Percentiles rank a stretch among this genome's conserved stretches.
phyloP scores from a whole-genome alignment of 2,888 invertebrate genomes.

The Chymomyza caudatula region DNA sequence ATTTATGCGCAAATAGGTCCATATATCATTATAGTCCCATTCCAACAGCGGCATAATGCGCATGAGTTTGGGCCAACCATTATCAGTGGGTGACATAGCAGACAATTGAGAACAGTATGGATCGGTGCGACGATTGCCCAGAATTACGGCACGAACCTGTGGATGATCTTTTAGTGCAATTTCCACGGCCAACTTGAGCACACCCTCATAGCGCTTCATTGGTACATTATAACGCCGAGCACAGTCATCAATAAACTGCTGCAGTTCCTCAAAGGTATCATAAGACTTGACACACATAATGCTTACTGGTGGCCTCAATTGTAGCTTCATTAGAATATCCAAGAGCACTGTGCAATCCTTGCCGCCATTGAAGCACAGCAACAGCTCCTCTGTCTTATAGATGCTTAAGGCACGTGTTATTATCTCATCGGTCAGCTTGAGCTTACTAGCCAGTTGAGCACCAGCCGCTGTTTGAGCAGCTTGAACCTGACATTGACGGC shows the following conservation, averaged over 20 bases:
- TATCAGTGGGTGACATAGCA: slow-evolving; percentile 87
- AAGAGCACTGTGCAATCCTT: slow-evolving; percentile 96
- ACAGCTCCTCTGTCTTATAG: slow-evolving; percentile 82
- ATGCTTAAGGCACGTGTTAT: slow-evolving; percentile 11
- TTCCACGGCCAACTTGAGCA: slow-evolving; percentile 85
- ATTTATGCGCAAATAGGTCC: slow-evolving; percentile 88
- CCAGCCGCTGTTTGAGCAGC: background rate
- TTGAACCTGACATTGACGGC: background rate
- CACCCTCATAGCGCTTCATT: slow-evolving; percentile 81
- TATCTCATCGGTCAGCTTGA: slow-evolving; percentile 10
- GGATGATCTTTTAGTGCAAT: slow-evolving; percentile 80
- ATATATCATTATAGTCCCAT: slow-evolving; percentile 93
- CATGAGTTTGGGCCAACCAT: slow-evolving; percentile 92
- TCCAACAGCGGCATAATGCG: slow-evolving; percentile 91
- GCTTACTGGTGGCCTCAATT: background rate
- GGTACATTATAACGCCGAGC: slow-evolving; percentile 81
- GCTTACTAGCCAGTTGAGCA: background rate
- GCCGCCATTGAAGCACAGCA: slow-evolving; percentile 96
- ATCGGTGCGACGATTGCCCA: slow-evolving; percentile 94
- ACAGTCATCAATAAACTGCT: slow-evolving; percentile 31
- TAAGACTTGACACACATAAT: slow-evolving; percentile 31
- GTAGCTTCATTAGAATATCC: slow-evolving; percentile 34
- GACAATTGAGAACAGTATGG: no score
- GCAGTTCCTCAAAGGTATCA: slow-evolving; percentile 45
- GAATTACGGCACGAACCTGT: slow-evolving; percentile 87